Evolutionary conservation across 1,140 invertebrate genomes (phyloP), one percentile per base, ranked within the genome.

Genomic region (Ruditapes philippinarum): DNA sequence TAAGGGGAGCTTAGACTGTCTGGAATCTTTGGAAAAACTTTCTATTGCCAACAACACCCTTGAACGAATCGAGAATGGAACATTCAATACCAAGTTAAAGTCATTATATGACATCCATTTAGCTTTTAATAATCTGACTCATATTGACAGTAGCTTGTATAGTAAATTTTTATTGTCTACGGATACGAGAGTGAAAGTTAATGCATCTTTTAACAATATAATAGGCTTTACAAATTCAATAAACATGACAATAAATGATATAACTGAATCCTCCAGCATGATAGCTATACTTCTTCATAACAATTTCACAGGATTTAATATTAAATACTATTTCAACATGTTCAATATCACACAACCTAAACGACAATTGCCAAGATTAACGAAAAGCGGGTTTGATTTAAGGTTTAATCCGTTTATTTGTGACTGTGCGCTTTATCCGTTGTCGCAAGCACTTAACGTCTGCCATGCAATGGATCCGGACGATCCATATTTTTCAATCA

Each of bases 331-430:
- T 12, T 14, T 42, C n/a, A 9, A 62, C 0, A 25, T 65, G 25
- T 42, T 81, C 9, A 81, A 81, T 65, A 9, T 81, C 17, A 81
- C 79, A 14, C 31, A 65, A 22, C 9, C 79, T 40, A 3, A 5
- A 65, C 9, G 0, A 1, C 31, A 62, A 28, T 12, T 81, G 22
- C 11, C 19, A 9, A 81, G 28, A 0, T 81, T 81, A 42, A 5
- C 33, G 54, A 81, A 81, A 33, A 62, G 79, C 28, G 79, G 57
- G 7, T 42, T 81, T 40, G 79, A 60, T 25, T 14, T 42, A 17
- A 31, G 79, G 17, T 81, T 81, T 65, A 81, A 81, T 65, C 79
- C 79, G 17, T 65, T 81, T 57, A 65, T 65, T 14, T 81, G 79
- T 65, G 79, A 81, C 45, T 81, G 79, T 42, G n/a, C 25, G 5